These are phyloP conservation scores for Tetrax tetrax DNA, from an alignment of 2,113 vertebrate species.

Conservation along the genomic window DNA sequence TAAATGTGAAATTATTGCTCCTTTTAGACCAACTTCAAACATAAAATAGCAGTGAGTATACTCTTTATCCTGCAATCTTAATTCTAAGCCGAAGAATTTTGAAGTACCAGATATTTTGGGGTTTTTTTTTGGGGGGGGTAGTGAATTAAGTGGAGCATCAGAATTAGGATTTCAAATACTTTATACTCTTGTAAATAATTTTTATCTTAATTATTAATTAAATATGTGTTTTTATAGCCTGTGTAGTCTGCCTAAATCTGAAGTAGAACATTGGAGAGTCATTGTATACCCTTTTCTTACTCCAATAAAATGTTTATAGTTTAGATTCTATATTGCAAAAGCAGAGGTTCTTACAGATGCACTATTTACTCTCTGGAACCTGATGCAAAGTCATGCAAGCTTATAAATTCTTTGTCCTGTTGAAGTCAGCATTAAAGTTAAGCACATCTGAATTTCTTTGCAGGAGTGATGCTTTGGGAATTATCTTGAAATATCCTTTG, in stretches of 20 bases:
- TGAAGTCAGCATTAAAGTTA: constrained; percentile 23
- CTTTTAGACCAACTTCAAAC: background rate
- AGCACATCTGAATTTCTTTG: background rate
- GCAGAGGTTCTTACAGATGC: background rate
- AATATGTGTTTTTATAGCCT: background rate
- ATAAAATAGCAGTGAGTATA: background rate
- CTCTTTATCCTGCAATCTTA: background rate
- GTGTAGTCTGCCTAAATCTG: background rate
- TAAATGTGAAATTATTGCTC: background rate
- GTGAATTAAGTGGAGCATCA: background rate
- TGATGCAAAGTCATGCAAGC: background rate
- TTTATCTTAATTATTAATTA: background rate
- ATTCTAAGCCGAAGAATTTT: background rate
- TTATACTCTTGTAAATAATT: background rate
- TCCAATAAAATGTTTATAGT: background rate
- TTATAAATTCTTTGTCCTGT: background rate
- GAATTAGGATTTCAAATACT: background rate
- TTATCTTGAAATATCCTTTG: constrained; percentile 13
- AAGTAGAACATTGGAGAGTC: background rate
- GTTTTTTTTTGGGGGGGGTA: rapidly evolving
- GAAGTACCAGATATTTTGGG: background rate
- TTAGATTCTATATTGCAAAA: background rate
- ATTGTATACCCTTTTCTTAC: background rate
- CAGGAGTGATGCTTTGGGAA: background rate
- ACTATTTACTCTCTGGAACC: background rate